These are phyloP conservation scores for Gracilinanus agilis DNA, from an alignment of 2,113 vertebrate genomes.

Conservation along the genomic window DNA sequence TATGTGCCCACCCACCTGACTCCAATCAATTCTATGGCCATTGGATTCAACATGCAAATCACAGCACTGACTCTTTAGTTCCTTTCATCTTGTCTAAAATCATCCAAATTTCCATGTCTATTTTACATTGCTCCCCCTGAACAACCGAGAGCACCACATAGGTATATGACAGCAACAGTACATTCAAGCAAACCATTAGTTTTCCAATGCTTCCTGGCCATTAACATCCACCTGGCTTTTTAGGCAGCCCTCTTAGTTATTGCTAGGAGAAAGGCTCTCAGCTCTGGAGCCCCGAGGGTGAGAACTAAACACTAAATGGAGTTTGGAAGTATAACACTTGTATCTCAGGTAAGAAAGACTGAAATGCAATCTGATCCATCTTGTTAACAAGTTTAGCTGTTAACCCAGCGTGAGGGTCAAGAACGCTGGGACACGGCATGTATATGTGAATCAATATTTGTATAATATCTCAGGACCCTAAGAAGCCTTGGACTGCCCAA, in stretches of 20 bases:
- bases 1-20: background rate
- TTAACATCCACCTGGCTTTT: background rate
- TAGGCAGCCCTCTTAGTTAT: background rate
- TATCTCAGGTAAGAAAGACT: background rate
- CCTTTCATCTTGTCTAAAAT: background rate
- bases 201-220: background rate
- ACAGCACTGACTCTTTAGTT: background rate
- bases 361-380: constrained; percentile 6
- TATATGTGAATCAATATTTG: background rate
- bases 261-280: constrained; percentile 18
- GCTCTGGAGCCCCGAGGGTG: background rate
- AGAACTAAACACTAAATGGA: background rate
- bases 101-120: background rate
- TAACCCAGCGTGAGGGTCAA: constrained; percentile 10
- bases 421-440: background rate
- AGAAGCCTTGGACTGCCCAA: constrained; percentile 20
- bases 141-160: background rate
- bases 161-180: background rate
- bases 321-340: background rate
- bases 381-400: constrained; percentile 1
- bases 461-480: background rate
- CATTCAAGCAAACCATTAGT: too few relatives aligned
- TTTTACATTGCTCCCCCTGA: background rate
- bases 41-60: background rate
- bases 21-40: background rate